Evolutionary conservation across 2,113 vertebrate genomes (phyloP), one percentile per base, ranked within the genome.

Genomic region (Heteronetta atricapilla): DNA sequence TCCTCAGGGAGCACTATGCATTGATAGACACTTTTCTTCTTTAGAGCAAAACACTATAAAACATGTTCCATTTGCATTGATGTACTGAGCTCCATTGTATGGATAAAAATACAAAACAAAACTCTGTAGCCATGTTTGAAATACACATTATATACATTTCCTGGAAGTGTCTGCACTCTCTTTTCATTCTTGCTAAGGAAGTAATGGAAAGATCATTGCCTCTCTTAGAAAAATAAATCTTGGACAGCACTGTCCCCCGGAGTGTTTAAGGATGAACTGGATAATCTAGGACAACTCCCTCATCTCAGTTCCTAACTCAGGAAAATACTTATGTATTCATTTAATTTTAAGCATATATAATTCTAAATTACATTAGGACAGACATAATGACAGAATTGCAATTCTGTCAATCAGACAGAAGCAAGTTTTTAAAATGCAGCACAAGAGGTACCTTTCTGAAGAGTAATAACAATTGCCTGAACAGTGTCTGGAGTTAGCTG

Each of bases 1-100:
- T 91, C 92, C 90, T 75, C 88, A 69, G 82, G 74, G 91, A 95
- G 63, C 60, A 77, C 82, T 94, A 2, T 74, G 34, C 74, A 80
- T 78, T 94, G 89, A 94, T 89, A 82, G 56, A 94, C 2, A 0
- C 48, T 92, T 93, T 90, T 88, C 69, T 96, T 95, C 87, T 92
- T 86, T 93, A 64, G 82, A 87, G 86, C 74, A 93, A 92, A 94
- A 84, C 42, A 33, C 77, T 75, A 52, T 93, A 93, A 93, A 96
- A 50, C 36, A 42, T 59, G 55, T 94, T 88, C 83, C 67, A 82
- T 93, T 96, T 96, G 66, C 73, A 95, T 92, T 96, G 91, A 94
- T 97, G 46, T 85, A 42, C 77, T 4, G 11, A 69, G 80, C 31
- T 88, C 31, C 73, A 63, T 36, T 87, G 84, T 69, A 15, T 83